phyloP scores from a whole-genome alignment of 2,113 vertebrate species.

The Ictidomys tridecemlineatus region DNA sequence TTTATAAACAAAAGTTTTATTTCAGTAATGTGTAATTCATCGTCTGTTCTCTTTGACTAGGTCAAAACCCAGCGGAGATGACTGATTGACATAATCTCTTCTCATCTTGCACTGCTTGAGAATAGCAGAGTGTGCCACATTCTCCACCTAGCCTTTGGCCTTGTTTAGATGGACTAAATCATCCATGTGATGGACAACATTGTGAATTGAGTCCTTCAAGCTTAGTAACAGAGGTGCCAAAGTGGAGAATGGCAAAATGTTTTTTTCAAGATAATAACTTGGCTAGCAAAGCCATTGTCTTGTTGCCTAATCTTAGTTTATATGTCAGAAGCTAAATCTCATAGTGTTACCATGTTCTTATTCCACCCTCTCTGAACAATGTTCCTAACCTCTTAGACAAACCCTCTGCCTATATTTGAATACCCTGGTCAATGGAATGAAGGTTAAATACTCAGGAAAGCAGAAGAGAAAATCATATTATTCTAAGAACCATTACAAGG shows the following conservation, averaged over 20 bases:
- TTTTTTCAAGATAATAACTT: background rate
- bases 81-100: background rate
- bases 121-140: background rate
- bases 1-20: slow-evolving; percentile 38
- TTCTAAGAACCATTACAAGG: background rate
- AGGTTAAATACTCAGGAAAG: background rate
- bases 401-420: background rate
- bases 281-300: background rate
- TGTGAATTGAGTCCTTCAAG: background rate
- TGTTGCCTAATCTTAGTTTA: background rate
- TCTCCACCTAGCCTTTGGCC: background rate
- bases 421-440: background rate
- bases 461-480: slow-evolving; percentile 42
- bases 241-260: background rate
- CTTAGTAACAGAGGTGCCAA: slow-evolving; percentile 2
- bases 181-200: background rate
- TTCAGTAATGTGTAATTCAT: slow-evolving; percentile 2
- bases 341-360: background rate
- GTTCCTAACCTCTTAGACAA: background rate
- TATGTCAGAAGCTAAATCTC: slow-evolving; percentile 37
- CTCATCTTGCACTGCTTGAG: background rate
- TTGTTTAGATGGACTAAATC: background rate
- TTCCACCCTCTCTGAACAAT: background rate
- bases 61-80: background rate
- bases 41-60: background rate